Conservation (phyloP, 2,888 invertebrate species). For the Phengaris alcon region DNA sequence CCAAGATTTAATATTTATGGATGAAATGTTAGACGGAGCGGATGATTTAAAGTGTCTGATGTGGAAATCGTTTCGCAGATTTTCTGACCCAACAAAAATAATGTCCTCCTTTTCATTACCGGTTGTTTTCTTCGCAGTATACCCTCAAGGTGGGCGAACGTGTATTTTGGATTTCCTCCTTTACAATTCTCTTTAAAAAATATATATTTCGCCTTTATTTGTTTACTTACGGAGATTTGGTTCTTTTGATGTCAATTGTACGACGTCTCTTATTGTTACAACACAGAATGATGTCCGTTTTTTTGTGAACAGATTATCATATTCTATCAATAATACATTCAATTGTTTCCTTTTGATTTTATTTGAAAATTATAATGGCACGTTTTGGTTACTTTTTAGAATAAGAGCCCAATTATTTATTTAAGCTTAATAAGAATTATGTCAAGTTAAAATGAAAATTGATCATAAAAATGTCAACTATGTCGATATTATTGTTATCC, state of each 20-base stretch:
- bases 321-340: conserved; percentile 14
- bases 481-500: too few relatives aligned
- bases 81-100: conserved; percentile 76
- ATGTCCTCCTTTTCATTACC: conserved; percentile 74
- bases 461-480: too few relatives aligned
- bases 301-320: conserved; percentile 33
- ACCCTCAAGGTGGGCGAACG: conserved; percentile 66
- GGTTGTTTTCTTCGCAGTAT: conserved; percentile 72
- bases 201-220: conserved; percentile 62
- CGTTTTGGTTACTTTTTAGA: too few relatives aligned
- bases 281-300: conserved; percentile 50
- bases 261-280: conserved; percentile 56
- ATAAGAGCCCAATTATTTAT: conserved; percentile 1
- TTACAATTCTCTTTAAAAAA: conserved; percentile 63
- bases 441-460: too few relatives aligned
- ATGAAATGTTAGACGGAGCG: conserved; percentile 76
- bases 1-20: conserved; percentile 78
- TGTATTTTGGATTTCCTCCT: conserved; percentile 67
- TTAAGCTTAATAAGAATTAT: not conserved
- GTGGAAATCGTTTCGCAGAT: conserved; percentile 77
- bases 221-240: conserved; percentile 72
- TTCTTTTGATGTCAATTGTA: conserved; percentile 71
- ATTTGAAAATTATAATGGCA: conserved; percentile 18
- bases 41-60: conserved; percentile 77
- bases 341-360: not conserved